phyloP scores from a whole-genome alignment of 2,113 vertebrate species.

The Oncorhynchus nerka region DNA sequence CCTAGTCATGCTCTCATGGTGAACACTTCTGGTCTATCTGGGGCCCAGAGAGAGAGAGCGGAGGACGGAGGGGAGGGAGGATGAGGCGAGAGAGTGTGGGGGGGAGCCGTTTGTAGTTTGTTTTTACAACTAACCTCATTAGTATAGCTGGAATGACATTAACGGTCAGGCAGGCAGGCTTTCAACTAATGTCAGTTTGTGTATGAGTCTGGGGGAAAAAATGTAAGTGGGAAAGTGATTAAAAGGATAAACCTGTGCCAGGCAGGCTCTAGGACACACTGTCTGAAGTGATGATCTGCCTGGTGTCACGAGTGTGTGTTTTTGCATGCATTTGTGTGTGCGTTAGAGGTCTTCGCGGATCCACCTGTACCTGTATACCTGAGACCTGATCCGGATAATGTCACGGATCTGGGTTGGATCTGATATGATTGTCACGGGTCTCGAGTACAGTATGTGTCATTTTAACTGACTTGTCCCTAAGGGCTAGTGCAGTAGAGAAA shows the following conservation, averaged over 20 bases:
- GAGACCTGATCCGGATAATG: no score
- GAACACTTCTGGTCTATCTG: slow-evolving; percentile 23
- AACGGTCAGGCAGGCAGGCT: not conserved
- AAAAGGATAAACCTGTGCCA: not conserved
- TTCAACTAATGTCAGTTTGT: not conserved
- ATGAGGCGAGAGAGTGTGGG: slow-evolving; percentile 12
- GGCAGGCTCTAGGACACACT: not conserved
- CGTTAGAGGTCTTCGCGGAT: no score
- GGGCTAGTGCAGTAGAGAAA: no score
- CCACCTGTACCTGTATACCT: no score
- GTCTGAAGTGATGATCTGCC: not conserved
- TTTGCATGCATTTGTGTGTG: no score
- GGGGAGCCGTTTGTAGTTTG: not conserved
- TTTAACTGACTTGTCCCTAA: no score
- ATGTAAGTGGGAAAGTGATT: slow-evolving; percentile 1
- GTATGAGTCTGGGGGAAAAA: slow-evolving; percentile 1
- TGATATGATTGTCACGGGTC: no score
- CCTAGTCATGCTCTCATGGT: not conserved
- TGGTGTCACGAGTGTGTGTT: not conserved
- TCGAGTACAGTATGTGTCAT: no score
- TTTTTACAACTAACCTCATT: slow-evolving; percentile 35
- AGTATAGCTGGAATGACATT: slow-evolving; percentile 35
- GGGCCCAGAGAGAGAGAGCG: slow-evolving; percentile 20
- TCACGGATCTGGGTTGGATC: no score
- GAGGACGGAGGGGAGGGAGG: slow-evolving; percentile 5